Evolutionary conservation across 2,888 invertebrate genomes (phyloP).

Genomic region (Stenurella melanura): DNA sequence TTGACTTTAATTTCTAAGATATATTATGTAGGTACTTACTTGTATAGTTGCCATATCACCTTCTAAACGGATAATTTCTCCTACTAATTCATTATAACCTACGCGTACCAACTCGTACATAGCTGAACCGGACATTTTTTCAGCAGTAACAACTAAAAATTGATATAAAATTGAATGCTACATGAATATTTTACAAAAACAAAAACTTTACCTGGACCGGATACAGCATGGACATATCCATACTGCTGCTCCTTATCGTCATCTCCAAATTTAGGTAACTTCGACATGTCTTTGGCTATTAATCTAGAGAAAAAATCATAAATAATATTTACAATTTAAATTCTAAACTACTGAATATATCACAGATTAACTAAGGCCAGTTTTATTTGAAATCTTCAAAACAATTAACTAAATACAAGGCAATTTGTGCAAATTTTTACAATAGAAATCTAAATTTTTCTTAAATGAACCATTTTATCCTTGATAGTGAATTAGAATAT

Average conservation of each 20-base stretch:
- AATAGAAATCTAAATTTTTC: constrained; percentile 35
- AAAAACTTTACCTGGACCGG: constrained; percentile 90
- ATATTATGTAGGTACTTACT: constrained; percentile 78
- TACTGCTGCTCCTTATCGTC: constrained; percentile 91
- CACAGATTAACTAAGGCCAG: too few relatives aligned
- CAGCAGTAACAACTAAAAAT: constrained; percentile 95
- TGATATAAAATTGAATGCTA: constrained; percentile 30
- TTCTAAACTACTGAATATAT: too few relatives aligned
- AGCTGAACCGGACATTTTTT: constrained; percentile 99
- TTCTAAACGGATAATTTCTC: constrained; percentile 99
- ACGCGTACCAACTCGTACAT: constrained; percentile 99
- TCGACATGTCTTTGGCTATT: constrained; percentile 77
- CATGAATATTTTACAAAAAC: not conserved
- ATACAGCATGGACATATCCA: constrained; percentile 98
- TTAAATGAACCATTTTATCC: constrained; percentile 34
- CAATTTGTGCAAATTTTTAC: constrained; percentile 5
- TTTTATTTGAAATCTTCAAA: not conserved
- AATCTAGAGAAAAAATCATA: not conserved
- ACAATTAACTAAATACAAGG: not conserved
- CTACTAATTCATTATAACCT: constrained; percentile 97
- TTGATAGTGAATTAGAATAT: not conserved
- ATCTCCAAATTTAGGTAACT: constrained; percentile 84
- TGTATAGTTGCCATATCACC: constrained; percentile 99
- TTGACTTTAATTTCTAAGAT: not conserved
- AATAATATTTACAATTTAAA: not conserved